These are phyloP conservation scores for Ruditapes philippinarum DNA, from an alignment of 1,140 invertebrate genomes.

Conservation along the genomic window DNA sequence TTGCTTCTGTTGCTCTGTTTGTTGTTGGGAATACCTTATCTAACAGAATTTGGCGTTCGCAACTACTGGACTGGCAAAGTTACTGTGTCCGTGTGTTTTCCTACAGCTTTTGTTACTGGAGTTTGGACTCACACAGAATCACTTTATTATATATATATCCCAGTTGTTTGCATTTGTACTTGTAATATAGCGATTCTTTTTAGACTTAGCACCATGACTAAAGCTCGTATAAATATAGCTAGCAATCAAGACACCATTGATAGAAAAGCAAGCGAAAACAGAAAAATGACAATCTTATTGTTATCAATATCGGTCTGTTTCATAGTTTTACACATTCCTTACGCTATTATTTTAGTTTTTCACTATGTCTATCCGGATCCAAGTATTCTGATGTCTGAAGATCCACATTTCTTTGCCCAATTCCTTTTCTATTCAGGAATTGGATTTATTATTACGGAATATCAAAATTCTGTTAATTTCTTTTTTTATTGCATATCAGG, in stretches of 20 bases:
- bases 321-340: conserved; percentile 3
- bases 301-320: neutral
- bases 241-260: conserved; percentile 11
- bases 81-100: neutral
- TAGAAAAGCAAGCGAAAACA: neutral
- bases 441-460: neutral
- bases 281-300: conserved; percentile 6
- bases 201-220: neutral
- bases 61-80: neutral
- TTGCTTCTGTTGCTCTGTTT: neutral
- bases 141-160: conserved; percentile 17
- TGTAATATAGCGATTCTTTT: neutral
- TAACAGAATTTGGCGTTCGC: neutral
- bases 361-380: neutral
- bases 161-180: neutral
- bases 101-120: neutral
- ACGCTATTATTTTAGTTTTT: neutral
- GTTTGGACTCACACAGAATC: neutral
- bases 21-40: neutral
- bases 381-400: neutral
- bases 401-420: neutral
- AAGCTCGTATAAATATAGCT: neutral
- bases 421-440: neutral
- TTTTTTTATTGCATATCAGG: conserved; percentile 11
- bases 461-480: conserved; percentile 25